These are phyloP conservation scores for Aplidium turbinatum DNA, from an alignment of 23 tunicate species.

Conservation along the genomic window DNA sequence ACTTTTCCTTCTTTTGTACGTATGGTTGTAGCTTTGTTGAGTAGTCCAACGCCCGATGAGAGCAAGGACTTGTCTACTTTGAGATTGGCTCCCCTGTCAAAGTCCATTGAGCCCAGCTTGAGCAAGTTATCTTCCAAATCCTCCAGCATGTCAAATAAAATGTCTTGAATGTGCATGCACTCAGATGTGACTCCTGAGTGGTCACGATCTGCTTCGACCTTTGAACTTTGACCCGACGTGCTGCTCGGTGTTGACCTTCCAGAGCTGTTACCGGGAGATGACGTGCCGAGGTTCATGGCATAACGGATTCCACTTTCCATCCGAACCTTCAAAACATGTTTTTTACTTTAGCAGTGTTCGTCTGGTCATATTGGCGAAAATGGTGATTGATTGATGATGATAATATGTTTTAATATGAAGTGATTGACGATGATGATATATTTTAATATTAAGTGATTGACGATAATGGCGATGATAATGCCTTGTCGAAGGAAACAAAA, in stretches of 20 bases:
- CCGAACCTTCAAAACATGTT: constrained; percentile 58
- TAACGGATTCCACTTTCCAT: constrained; percentile 68
- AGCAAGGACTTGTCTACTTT: constrained; percentile 34
- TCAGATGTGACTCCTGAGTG: constrained; percentile 28
- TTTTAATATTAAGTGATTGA: too few species aligned
- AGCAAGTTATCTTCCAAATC: constrained; percentile 79
- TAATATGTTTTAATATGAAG: too few species aligned
- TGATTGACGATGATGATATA: too few species aligned
- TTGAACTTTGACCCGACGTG: constrained; percentile 24
- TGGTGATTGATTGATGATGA: too few species aligned
- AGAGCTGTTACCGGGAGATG: neutral
- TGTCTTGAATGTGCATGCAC: constrained; percentile 71
- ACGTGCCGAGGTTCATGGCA: constrained; percentile 42
- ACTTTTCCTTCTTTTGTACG: constrained; percentile 23
- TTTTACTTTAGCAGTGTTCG: too few species aligned
- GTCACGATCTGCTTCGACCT: constrained; percentile 18
- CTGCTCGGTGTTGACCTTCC: constrained; percentile 2
- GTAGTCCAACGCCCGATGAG: constrained; percentile 40
- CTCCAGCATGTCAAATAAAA: constrained; percentile 84
- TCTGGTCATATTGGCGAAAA: too few species aligned
- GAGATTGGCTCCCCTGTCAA: constrained; percentile 47
- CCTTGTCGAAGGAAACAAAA: too few species aligned
- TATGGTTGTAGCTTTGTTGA: constrained; percentile 54
- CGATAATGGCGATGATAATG: too few species aligned
- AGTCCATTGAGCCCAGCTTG: constrained; percentile 52